Percentiles rank a stretch among this genome's conserved stretches.
Evolutionary conservation across 1,140 invertebrate genomes (phyloP).

Genomic region (Teleopsis dalmanni): DNA sequence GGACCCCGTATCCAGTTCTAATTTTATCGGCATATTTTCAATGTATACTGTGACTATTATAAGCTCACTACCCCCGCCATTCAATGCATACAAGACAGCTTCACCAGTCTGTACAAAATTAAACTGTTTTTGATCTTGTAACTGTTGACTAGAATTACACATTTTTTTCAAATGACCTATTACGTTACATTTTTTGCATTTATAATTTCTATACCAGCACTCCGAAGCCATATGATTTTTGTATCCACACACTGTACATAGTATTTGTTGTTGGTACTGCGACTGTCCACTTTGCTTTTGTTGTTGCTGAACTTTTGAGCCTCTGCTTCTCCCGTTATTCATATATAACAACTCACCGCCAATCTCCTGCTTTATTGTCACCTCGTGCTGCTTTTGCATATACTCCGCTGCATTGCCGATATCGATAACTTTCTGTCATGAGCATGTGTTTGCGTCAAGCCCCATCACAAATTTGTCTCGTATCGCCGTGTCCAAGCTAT

Average conservation of each 20-base stretch:
- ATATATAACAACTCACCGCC: conserved; percentile 11
- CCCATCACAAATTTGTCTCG: conserved; percentile 16
- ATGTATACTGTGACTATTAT: background rate
- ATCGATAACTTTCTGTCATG: conserved; percentile 22
- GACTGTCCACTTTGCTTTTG: too few relatives aligned
- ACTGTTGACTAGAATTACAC: too few relatives aligned
- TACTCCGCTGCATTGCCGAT: conserved; percentile 19
- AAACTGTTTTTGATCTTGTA: too few relatives aligned
- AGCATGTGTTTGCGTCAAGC: conserved; percentile 38
- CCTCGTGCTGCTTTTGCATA: conserved; percentile 14
- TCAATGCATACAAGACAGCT: background rate
- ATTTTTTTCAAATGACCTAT: conserved; percentile 20
- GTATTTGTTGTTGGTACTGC: too few relatives aligned
- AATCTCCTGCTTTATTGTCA: too few relatives aligned
- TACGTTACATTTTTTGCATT: conserved; percentile 13
- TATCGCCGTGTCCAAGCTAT: conserved; percentile 21
- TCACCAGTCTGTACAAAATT: background rate
- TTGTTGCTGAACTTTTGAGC: too few relatives aligned
- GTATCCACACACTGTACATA: too few relatives aligned
- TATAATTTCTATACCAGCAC: too few relatives aligned
- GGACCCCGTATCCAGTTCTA: conserved; percentile 8
- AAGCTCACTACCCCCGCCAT: background rate
- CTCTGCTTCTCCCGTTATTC: too few relatives aligned
- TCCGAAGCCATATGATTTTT: too few relatives aligned
- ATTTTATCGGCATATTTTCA: background rate